phyloP scores from a whole-genome alignment of 2,797 vertebrate species.

The Kryptolebias ocellatus region DNA sequence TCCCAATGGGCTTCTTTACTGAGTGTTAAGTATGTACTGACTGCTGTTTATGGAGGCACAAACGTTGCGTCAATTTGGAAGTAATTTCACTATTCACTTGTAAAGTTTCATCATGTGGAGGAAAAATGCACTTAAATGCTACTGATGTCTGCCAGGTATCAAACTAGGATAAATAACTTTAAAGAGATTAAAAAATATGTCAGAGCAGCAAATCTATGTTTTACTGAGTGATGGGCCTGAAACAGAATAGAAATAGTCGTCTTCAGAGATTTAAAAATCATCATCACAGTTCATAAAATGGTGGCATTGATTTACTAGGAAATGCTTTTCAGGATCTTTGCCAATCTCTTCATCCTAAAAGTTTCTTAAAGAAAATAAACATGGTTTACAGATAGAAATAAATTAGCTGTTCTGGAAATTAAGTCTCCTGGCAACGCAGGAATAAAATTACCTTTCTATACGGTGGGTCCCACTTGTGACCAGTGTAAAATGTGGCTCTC shows the following conservation, averaged over 20 bases:
- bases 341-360: slow-evolving; percentile 19
- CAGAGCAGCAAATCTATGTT: slow-evolving; percentile 4
- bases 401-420: slow-evolving; percentile 48
- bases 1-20: slow-evolving; percentile 18
- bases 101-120: slow-evolving; percentile 48
- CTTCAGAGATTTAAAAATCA: neutral
- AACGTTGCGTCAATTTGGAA: slow-evolving; percentile 34
- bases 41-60: slow-evolving; percentile 20
- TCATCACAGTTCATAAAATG: neutral
- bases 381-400: slow-evolving; percentile 41
- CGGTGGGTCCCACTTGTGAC: slow-evolving; percentile 35
- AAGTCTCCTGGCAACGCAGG: slow-evolving; percentile 47
- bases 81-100: slow-evolving; percentile 49
- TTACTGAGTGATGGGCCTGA: neutral
- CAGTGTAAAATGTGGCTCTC: slow-evolving; percentile 29
- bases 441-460: slow-evolving; percentile 48
- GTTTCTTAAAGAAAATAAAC: slow-evolving; percentile 43
- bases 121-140: slow-evolving; percentile 30
- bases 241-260: neutral
- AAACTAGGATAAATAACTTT: slow-evolving; percentile 16
- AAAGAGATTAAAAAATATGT: neutral
- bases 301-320: slow-evolving; percentile 7
- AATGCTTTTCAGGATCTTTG: slow-evolving; percentile 11
- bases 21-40: slow-evolving; percentile 10
- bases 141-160: slow-evolving; percentile 36